Conservation (phyloP, 2,113 vertebrate genomes). For the Scophthalmus maximus region DNA sequence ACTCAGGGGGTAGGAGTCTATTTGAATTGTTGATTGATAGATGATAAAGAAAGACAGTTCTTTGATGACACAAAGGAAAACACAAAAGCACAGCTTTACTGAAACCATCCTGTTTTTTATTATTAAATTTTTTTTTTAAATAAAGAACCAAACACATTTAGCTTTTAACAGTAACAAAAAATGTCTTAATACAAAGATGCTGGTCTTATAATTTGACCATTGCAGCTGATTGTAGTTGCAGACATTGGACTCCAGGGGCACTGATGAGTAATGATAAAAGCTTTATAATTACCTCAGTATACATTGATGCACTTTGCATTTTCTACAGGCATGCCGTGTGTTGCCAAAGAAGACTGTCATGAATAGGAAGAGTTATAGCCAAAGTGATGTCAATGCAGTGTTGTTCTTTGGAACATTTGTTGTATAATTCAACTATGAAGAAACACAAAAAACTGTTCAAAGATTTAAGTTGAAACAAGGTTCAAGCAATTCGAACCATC, state of each 20-base stretch:
- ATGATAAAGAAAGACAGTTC: not conserved
- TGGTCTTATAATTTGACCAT: not conserved
- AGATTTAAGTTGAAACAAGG: not conserved
- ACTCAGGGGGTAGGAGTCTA: no score
- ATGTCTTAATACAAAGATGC: conserved; percentile 1
- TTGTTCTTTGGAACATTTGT: not conserved
- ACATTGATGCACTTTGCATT: not conserved
- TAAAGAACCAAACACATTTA: no score
- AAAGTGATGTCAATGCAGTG: not conserved
- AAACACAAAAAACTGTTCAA: not conserved
- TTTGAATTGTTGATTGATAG: not conserved
- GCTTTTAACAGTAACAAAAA: not conserved
- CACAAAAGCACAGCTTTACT: not conserved
- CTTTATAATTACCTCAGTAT: not conserved
- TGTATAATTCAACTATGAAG: not conserved
- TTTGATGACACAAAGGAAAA: not conserved
- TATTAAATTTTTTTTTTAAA: no score
- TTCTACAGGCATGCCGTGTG: conserved; percentile 7
- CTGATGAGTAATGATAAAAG: not conserved
- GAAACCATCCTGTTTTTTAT: conserved; percentile 19
- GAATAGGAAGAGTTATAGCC: no score
- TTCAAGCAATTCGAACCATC: not conserved
- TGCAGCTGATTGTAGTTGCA: conserved; percentile 22
- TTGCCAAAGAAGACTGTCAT: not conserved
- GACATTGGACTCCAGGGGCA: conserved; percentile 11